Base-by-base conservation (phyloP, 2,888 invertebrate genomes). In the Conomelus anceps region DNA sequence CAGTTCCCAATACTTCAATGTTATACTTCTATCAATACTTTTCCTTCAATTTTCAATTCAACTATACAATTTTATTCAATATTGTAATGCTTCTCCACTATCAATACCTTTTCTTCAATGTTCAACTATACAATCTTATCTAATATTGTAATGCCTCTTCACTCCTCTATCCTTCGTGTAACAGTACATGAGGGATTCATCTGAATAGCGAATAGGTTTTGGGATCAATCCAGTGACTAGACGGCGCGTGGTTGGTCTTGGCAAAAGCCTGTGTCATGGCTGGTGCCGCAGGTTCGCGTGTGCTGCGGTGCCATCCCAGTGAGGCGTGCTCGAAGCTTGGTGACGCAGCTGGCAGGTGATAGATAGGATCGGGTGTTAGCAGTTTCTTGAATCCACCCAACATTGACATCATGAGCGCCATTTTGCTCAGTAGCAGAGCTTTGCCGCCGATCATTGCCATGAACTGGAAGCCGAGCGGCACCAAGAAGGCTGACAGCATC, bases 391-490 rank as follows among this genome's bases (percentile, higher is more conserved):
- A 90, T 41, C 90, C 90, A 11, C 91, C 91, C 89, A 91, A 91
- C 89, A 97, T 96, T 1, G 97, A 96, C 17, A 97, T 93, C 87
- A 97, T 94, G 6, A 97, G 93, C 0, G 97, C 97, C 95, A 97
- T 96, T 94, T 97, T 97, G 1, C 97, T 96, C 22, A 97, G 93
- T 0, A 97, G 93, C 3, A 97, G 93, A 0, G 97, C 97, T 92
- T 97, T 97, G 29, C 97, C 97, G 6, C 97, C 97, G 0, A 97
- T 94, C 0, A 97, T 96, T 0, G 97, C 97, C 0, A 97, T 94
- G 93, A 97, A 96, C 93, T 97, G 97, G 92, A 97, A 97, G 20
- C 97, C 97, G 95, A 97, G 95, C 0, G 97, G 97, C 20, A 97
- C 94, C 0, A 97, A 92, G 3, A 97, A 95, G 93, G 97, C 95